phyloP scores from a whole-genome alignment of 2,113 vertebrate species.

The Muntiacus muntjak region DNA sequence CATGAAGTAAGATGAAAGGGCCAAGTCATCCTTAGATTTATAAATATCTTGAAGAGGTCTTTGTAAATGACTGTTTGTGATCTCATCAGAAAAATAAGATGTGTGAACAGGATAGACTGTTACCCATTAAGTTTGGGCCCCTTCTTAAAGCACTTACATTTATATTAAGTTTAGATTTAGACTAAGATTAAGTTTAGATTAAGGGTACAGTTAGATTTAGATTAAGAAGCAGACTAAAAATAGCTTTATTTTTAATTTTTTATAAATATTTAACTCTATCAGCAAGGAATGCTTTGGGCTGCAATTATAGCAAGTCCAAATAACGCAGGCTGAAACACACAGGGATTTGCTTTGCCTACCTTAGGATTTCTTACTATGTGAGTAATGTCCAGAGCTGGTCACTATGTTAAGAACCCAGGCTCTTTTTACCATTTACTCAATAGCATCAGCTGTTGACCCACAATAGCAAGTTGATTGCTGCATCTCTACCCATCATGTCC shows the following conservation, averaged over 20 bases:
- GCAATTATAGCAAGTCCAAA: background rate
- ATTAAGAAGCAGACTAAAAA: background rate
- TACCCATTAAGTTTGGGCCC: background rate
- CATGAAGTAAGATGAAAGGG: background rate
- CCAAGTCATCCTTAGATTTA: background rate
- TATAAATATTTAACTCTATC: background rate
- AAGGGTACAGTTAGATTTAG: background rate
- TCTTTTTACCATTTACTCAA: background rate
- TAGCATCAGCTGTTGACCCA: background rate
- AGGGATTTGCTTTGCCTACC: background rate
- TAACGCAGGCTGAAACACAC: background rate
- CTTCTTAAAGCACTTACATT: constrained; percentile 25
- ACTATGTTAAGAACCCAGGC: background rate
- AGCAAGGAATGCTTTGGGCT: background rate
- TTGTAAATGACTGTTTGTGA: background rate
- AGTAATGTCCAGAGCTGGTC: background rate
- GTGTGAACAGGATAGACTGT: background rate
- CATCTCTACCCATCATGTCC: background rate
- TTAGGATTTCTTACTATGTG: background rate
- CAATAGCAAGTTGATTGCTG: background rate
- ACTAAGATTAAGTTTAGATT: background rate
- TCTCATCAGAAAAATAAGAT: background rate
- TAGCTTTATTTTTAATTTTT: background rate
- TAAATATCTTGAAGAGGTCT: background rate
- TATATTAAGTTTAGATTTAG: background rate